A percentile compares a stretch with the other conserved stretches of the same genome.
Evolutionary conservation across 2,113 vertebrate genomes (phyloP).

Genomic region (Jacana jacana): DNA sequence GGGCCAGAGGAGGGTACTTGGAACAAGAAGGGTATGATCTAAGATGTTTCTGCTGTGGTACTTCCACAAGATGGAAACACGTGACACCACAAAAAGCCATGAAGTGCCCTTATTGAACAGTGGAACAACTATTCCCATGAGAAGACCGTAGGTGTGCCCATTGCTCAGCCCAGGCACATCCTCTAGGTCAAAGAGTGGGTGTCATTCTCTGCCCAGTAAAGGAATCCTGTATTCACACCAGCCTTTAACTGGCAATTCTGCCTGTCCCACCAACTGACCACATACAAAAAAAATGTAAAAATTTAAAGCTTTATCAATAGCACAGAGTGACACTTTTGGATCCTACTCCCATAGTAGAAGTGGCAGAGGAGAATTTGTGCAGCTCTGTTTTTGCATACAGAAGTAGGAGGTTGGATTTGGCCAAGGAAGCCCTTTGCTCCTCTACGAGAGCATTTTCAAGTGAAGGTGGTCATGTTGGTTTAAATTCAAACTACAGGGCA

Average conservation of each 20-base stretch:
- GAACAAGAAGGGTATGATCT: not conserved
- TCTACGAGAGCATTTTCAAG: not conserved
- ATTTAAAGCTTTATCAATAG: not conserved
- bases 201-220: not conserved
- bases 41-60: not conserved
- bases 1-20: not conserved
- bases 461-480: not conserved
- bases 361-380: not conserved
- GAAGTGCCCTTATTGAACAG: not conserved
- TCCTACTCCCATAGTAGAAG: not conserved
- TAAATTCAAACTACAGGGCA: not conserved
- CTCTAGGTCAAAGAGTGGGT: conserved; percentile 13
- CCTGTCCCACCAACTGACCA: not conserved
- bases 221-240: not conserved
- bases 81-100: not conserved
- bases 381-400: not conserved
- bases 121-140: not conserved
- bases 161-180: not conserved
- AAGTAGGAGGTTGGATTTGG: not conserved
- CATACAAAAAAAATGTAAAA: not conserved
- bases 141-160: not conserved
- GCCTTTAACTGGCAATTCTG: not conserved
- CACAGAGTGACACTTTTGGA: not conserved
- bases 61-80: not conserved
- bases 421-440: not conserved